phyloP scores from a whole-genome alignment of 2,113 vertebrate species.

The Microtus ochrogaster region DNA sequence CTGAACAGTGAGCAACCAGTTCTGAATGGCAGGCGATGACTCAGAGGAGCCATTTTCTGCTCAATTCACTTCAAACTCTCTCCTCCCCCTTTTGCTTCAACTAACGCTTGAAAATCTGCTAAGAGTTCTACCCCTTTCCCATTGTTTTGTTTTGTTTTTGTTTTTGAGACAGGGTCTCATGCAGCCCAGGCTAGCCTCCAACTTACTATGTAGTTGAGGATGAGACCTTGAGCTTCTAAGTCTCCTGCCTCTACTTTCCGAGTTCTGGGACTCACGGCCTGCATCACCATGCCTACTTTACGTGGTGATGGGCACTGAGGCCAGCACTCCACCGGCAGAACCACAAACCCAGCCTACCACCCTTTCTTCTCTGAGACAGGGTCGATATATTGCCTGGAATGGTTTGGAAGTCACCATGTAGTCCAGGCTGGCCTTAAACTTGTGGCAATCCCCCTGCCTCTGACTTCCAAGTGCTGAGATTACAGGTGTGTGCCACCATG shows the following conservation, averaged over 20 bases:
- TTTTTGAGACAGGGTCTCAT: not conserved
- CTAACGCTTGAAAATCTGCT: slow-evolving; percentile 3
- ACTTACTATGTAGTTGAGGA: not conserved
- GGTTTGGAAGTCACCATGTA: not conserved
- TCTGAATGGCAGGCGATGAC: not conserved
- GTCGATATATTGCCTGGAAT: no score
- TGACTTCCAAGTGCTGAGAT: not conserved
- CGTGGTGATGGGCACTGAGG: not conserved
- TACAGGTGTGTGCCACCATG: not conserved
- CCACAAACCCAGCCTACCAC: not conserved
- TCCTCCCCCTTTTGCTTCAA: not conserved
- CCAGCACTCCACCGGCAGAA: not conserved
- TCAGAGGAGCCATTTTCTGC: not conserved
- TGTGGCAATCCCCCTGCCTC: not conserved
- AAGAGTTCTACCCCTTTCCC: not conserved
- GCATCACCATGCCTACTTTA: not conserved
- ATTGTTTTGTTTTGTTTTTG: not conserved
- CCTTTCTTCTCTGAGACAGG: not conserved
- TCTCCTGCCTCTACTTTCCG: not conserved
- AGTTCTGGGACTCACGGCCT: not conserved
- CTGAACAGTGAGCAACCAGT: not conserved
- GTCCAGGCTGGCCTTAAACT: not conserved
- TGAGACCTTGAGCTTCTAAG: not conserved
- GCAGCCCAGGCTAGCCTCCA: not conserved
- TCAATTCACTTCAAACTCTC: not conserved